phyloP scores from a whole-genome alignment of 2,113 vertebrate genomes.

The human (Homo sapiens) region GRCh38 chr20:57672001-57672500 shows the following conservation, averaged over 20 bases:
- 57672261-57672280: not conserved
- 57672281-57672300: not conserved
- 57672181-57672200: not conserved
- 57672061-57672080: rapidly evolving
- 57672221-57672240: not conserved
- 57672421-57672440: not conserved
- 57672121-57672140: not conserved
- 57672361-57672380: not conserved
- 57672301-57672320: conserved; percentile 44
- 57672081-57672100: not conserved
- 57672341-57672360: conserved; percentile 12
- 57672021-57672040: not conserved
- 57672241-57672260: rapidly evolving
- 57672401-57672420: not conserved
- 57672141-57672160: too few species aligned
- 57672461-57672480: not conserved
- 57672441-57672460: not conserved
- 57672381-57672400: not conserved
- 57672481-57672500: not conserved
- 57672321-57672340: not conserved
- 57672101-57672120: not conserved
- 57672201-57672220: rapidly evolving
- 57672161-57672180: not conserved
- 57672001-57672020: rapidly evolving
- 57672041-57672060: too few species aligned